Evolutionary conservation across 2,797 vertebrate species (phyloP).

Genomic region (Denticeps clupeoides): DNA sequence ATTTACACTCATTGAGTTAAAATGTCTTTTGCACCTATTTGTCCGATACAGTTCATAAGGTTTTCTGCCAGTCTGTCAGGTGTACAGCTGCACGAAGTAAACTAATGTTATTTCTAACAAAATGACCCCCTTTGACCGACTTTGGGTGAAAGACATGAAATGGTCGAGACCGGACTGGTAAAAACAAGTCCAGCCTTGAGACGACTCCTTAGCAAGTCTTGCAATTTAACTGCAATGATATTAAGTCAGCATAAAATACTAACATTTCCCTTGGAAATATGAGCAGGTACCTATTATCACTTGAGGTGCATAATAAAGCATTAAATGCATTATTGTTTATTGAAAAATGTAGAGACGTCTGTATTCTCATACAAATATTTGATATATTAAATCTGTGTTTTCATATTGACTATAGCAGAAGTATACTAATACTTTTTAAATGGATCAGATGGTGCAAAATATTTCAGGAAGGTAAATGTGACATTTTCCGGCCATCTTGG

Average conservation of each 20-base stretch:
- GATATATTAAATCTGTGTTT: no score
- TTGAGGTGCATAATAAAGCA: conserved; percentile 66
- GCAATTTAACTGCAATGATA: conserved; percentile 79
- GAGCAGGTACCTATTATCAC: conserved; percentile 65
- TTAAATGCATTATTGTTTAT: no score
- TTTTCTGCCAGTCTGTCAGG: no score
- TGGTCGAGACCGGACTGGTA: conserved; percentile 35
- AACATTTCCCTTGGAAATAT: conserved; percentile 75
- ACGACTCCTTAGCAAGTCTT: conserved; percentile 63
- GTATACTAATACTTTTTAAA: no score
- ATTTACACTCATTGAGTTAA: conserved; percentile 68
- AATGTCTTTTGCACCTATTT: conserved; percentile 67
- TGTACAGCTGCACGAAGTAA: conserved; percentile 46
- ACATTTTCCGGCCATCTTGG: no score
- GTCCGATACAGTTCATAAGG: no score
- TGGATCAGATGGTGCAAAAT: no score
- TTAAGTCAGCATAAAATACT: conserved; percentile 69
- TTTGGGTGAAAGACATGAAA: conserved; percentile 7
- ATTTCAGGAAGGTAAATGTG: no score
- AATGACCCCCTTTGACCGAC: conserved; percentile 16
- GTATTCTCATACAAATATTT: no score
- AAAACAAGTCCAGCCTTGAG: conserved; percentile 49
- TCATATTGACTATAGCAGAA: no score
- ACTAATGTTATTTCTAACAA: conserved; percentile 30
- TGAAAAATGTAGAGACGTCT: no score